Percentiles rank a stretch among this genome's conserved stretches.
phyloP scores from a whole-genome alignment of 2,113 vertebrate species.

The Bettongia penicillata region DNA sequence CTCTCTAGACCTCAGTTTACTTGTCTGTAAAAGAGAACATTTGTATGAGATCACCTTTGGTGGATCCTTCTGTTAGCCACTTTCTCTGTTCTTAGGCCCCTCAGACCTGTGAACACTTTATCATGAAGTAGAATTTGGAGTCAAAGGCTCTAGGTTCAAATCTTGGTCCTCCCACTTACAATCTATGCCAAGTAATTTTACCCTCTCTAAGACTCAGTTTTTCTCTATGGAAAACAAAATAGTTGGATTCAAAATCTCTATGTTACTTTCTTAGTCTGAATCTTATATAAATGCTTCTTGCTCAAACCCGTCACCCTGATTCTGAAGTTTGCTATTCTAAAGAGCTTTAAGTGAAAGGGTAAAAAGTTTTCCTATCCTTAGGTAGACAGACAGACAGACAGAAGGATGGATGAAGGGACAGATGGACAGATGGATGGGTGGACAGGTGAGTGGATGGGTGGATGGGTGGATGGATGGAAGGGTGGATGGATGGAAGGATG shows the following conservation, averaged over 20 bases:
- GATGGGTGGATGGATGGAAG: neutral
- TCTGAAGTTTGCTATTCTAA: neutral
- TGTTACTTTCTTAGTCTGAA: neutral
- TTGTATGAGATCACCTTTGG: neutral
- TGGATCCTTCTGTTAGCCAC: neutral
- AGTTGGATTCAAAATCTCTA: neutral
- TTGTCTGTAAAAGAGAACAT: neutral
- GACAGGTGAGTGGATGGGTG: too few species aligned
- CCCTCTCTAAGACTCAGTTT: neutral
- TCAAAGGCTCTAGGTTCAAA: neutral
- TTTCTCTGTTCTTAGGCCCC: neutral
- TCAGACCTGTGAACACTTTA: neutral
- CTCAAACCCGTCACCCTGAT: neutral
- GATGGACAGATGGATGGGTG: neutral
- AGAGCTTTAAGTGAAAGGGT: neutral
- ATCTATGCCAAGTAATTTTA: neutral
- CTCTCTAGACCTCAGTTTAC: constrained; percentile 25
- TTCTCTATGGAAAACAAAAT: neutral
- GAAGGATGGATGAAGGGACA: neutral
- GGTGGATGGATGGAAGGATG: neutral
- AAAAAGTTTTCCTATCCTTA: neutral
- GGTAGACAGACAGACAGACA: neutral
- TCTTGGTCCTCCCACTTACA: neutral
- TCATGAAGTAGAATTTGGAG: neutral
- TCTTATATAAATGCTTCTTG: neutral